Evolutionary conservation across 2,888 invertebrate species (phyloP).

Genomic region (Chrysina gloriosa): DNA sequence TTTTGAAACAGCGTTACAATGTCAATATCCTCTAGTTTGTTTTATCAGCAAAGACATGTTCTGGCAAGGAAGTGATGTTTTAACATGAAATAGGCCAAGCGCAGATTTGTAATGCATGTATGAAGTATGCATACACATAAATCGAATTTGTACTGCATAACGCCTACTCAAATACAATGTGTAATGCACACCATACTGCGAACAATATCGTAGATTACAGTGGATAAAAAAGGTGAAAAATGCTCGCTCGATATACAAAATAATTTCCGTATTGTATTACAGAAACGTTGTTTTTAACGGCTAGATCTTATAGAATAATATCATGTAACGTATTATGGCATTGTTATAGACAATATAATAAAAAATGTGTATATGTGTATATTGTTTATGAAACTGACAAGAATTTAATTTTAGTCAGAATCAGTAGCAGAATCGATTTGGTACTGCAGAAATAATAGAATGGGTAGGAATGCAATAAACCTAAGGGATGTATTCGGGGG

Average conservation of each 20-base stretch:
- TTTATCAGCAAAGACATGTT: slow-evolving; percentile 38
- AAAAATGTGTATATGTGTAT: too few relatives aligned
- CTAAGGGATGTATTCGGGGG: too few relatives aligned
- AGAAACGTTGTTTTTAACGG: slow-evolving; percentile 4
- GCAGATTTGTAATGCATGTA: too few relatives aligned
- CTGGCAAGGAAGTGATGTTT: slow-evolving; percentile 15
- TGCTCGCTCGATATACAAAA: slow-evolving; percentile 9
- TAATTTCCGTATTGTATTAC: slow-evolving; percentile 6
- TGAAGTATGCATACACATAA: too few relatives aligned
- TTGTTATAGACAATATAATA: too few relatives aligned
- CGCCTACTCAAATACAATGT: slow-evolving; percentile 20
- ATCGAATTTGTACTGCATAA: not conserved
- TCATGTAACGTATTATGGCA: not conserved
- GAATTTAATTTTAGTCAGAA: too few relatives aligned
- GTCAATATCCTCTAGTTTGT: slow-evolving; percentile 37
- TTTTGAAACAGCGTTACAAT: slow-evolving; percentile 18
- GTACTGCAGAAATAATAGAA: too few relatives aligned
- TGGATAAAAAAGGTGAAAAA: slow-evolving; percentile 13
- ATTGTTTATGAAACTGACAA: too few relatives aligned
- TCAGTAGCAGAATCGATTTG: too few relatives aligned
- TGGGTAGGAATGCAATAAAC: too few relatives aligned
- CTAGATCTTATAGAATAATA: not conserved
- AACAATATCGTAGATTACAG: not conserved
- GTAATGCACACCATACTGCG: slow-evolving; percentile 1
- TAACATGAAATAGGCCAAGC: slow-evolving; percentile 30